Percentiles rank a stretch among this genome's conserved stretches.
Evolutionary conservation across 2,888 invertebrate species (phyloP).

Genomic region (Chloroclystis v-ata): DNA sequence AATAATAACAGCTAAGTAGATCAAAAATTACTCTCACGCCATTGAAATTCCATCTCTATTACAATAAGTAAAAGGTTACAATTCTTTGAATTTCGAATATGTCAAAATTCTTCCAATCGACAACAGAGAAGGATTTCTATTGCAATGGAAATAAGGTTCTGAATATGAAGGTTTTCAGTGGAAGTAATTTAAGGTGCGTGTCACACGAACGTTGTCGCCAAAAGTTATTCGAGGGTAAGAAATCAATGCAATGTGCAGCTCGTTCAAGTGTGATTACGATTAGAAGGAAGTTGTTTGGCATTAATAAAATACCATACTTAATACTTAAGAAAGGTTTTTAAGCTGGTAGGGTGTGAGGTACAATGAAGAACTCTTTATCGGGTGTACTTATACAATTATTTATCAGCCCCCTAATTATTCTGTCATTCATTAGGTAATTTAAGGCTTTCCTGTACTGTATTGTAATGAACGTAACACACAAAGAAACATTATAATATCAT

Average conservation of each 20-base stretch:
- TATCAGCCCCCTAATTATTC: no score
- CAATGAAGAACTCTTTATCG: no score
- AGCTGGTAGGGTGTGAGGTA: no score
- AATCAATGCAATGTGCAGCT: constrained; percentile 46
- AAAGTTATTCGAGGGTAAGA: constrained; percentile 27
- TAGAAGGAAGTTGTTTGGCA: not conserved
- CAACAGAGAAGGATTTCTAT: not conserved
- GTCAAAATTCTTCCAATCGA: no score
- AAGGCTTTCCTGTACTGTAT: no score
- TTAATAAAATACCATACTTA: not conserved
- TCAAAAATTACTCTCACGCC: not conserved
- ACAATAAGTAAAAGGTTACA: not conserved
- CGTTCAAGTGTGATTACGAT: constrained; percentile 7
- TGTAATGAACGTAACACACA: no score
- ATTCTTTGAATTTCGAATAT: constrained; percentile 7
- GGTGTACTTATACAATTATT: no score
- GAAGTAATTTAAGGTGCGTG: constrained; percentile 45
- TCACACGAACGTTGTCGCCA: constrained; percentile 44
- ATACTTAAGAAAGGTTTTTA: no score
- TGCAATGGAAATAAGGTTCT: not conserved
- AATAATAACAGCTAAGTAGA: not conserved
- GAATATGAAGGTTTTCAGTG: constrained; percentile 15
- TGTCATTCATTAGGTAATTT: no score
- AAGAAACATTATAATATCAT: no score
- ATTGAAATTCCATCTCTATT: constrained; percentile 1